Base-by-base conservation (phyloP, 1,140 invertebrate genomes). In the Proctacanthus coquilletti region DNA sequence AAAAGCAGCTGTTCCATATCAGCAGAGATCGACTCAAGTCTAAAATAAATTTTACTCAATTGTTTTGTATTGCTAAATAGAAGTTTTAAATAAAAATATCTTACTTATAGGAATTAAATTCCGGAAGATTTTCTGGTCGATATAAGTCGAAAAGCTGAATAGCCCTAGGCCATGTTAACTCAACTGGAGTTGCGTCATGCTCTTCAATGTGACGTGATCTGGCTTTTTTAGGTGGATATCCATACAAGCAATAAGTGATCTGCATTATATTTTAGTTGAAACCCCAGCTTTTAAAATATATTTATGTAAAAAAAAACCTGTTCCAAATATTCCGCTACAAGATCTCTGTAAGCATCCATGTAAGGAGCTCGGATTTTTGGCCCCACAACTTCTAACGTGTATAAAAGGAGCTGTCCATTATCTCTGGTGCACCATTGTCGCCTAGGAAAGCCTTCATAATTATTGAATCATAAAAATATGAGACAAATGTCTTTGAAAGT, bases 191-290 rank as follows among this genome's bases (percentile, higher is more conserved):
- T 2, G 76, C 75, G 45, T 77, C 77, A 52, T 94, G 88, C 46
- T 92, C 85, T 34, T 74, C 70, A 3, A 93, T 62, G 61, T 86
- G 71, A 39, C 75, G 69, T 2, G 68, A 62, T 41, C 80, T 80
- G 2, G 65, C 75, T 51, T 78, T 82, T 56, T 79, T 87, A 42
- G 72, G 73, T 1, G 85, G 83, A 65, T 91, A 83, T 15, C 78
- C 76, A 59, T 84, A 94, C 2, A 95, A 62, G 59, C 89, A 95
- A 55, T 75, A 89, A 34, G 92, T 77, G 45, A 82, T 79, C 57
- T 94, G 87, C n/a, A n/a, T n/a, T n/a, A n/a, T n/a, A n/a, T n/a
- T n/a, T n/a, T n/a, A n/a, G n/a, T n/a, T n/a, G n/a, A n/a, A n/a
- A n/a, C n/a, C n/a, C n/a, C n/a, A 36, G 91, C 75, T 46, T n/a